A percentile compares a stretch with the other conserved stretches of the same genome.
Evolutionary conservation across 2,888 invertebrate genomes (phyloP).

Genomic region (Nyleta sp.): DNA sequence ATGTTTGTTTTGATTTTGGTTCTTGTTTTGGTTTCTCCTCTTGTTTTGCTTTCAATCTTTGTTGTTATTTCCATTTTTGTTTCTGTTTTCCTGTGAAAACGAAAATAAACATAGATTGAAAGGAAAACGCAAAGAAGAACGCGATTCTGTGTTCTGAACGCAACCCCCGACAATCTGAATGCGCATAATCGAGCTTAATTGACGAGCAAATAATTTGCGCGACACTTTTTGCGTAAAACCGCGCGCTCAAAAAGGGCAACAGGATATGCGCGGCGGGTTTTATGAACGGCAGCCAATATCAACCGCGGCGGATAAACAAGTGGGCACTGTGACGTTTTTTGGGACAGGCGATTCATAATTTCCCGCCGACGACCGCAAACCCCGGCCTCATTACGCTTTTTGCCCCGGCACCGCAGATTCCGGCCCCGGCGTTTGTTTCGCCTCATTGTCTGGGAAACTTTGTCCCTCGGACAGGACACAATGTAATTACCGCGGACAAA

Average conservation of each 20-base stretch:
- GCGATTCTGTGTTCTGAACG: too few relatives aligned
- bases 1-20: too few relatives aligned
- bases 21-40: too few relatives aligned
- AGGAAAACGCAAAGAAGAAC: too few relatives aligned
- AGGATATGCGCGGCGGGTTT: slow-evolving; percentile 31
- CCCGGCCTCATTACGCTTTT: slow-evolving; percentile 78
- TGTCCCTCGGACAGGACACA: slow-evolving; percentile 9
- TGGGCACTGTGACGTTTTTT: slow-evolving; percentile 68
- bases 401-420: slow-evolving; percentile 77
- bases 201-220: background rate
- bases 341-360: slow-evolving; percentile 75
- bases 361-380: slow-evolving; percentile 76
- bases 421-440: slow-evolving; percentile 71
- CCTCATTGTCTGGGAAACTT: slow-evolving; percentile 48
- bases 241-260: slow-evolving; percentile 13
- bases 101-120: too few relatives aligned
- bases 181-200: background rate
- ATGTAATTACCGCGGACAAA: slow-evolving; percentile 26
- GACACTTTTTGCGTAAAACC: background rate
- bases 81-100: too few relatives aligned
- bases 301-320: slow-evolving; percentile 68
- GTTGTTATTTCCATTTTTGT: too few relatives aligned
- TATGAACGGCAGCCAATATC: slow-evolving; percentile 40
- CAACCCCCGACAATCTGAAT: too few relatives aligned
- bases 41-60: too few relatives aligned